phyloP scores from a whole-genome alignment of 2,888 invertebrate genomes.

The Scrobipalpa costella region DNA sequence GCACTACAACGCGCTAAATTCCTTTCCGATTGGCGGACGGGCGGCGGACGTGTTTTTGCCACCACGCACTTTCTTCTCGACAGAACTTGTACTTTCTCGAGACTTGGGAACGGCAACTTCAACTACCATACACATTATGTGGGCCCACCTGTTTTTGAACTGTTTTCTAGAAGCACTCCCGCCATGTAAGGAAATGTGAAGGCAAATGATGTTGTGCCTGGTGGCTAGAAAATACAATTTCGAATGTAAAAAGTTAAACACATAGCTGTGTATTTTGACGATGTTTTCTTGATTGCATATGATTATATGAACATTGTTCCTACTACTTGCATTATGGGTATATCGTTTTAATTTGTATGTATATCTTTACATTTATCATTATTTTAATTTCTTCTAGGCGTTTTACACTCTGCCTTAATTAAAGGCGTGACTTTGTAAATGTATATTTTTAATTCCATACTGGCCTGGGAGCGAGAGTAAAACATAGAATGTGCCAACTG shows the following conservation, averaged over 20 bases:
- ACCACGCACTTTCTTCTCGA: slow-evolving; percentile 71
- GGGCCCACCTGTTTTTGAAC: slow-evolving; percentile 35
- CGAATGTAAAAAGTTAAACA: background rate
- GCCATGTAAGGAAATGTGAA: slow-evolving; percentile 12
- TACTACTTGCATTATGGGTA: too few relatives aligned
- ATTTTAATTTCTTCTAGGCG: too few relatives aligned
- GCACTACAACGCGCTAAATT: slow-evolving; percentile 50
- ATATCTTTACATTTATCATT: too few relatives aligned
- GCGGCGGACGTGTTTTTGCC: slow-evolving; percentile 57
- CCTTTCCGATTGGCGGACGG: slow-evolving; percentile 52
- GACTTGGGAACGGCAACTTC: slow-evolving; percentile 45
- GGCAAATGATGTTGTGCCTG: slow-evolving; percentile 4
- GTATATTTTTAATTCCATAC: too few relatives aligned
- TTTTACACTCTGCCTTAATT: too few relatives aligned
- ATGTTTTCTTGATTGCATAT: too few relatives aligned
- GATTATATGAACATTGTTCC: too few relatives aligned
- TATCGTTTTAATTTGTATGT: too few relatives aligned
- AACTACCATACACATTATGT: slow-evolving; percentile 37
- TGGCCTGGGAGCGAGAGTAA: too few relatives aligned
- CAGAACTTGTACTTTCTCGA: slow-evolving; percentile 67
- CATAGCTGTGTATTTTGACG: background rate
- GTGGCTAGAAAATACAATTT: background rate
- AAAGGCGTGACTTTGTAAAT: too few relatives aligned
- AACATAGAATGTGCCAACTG: too few relatives aligned
- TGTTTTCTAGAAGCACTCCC: slow-evolving; percentile 17